phyloP scores from a whole-genome alignment of 2,888 invertebrate species.

The Idaea dimidiata region DNA sequence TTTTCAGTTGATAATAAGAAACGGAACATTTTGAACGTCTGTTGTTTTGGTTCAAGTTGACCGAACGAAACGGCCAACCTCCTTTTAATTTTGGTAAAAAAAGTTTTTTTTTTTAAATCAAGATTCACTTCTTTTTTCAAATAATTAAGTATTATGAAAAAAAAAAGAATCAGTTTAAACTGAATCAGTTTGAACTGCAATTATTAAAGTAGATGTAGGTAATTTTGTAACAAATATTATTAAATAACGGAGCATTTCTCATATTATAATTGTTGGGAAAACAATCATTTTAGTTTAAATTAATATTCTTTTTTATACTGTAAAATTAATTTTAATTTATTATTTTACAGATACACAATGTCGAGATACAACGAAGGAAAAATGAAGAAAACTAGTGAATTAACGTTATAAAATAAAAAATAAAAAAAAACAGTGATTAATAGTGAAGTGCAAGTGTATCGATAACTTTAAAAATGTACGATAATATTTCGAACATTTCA shows the following conservation, averaged over 20 bases:
- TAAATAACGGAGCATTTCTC: too few relatives aligned
- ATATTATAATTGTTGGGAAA: too few relatives aligned
- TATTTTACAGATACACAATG: conserved; percentile 1
- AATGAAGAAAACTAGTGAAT: conserved; percentile 10
- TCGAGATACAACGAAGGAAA: conserved; percentile 10
- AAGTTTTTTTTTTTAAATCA: not conserved
- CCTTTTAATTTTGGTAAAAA: not conserved
- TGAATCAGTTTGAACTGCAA: too few relatives aligned
- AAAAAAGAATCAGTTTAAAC: too few relatives aligned
- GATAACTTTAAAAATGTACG: conserved; percentile 33
- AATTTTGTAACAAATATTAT: too few relatives aligned
- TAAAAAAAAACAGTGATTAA: conserved; percentile 32
- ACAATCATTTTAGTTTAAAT: too few relatives aligned
- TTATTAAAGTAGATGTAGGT: too few relatives aligned
- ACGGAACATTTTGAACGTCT: not conserved
- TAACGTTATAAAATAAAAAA: conserved; percentile 16
- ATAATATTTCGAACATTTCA: conserved; percentile 39
- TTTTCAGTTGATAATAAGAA: not conserved
- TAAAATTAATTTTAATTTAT: not conserved
- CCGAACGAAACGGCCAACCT: not conserved
- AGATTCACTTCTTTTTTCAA: too few relatives aligned
- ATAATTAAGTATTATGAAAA: too few relatives aligned
- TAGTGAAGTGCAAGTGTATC: conserved; percentile 45
- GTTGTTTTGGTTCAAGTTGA: not conserved
- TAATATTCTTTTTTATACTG: too few relatives aligned